These are phyloP conservation scores for Poecilia wingei DNA, from an alignment of 2,797 vertebrate species.

Conservation along the genomic window DNA sequence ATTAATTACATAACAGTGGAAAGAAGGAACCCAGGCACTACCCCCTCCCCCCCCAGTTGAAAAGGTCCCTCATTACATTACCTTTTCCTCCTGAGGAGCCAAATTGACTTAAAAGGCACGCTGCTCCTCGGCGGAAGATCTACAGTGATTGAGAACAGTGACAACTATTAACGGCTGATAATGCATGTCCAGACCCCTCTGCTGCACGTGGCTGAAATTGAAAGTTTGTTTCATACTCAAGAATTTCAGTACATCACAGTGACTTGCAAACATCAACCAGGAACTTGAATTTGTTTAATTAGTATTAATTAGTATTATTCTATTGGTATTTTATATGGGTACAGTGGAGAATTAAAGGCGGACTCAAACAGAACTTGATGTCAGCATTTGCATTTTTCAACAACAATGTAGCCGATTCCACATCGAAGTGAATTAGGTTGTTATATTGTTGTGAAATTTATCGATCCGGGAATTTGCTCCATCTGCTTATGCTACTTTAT, in stretches of 20 bases:
- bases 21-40: constrained; percentile 38
- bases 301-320: background rate
- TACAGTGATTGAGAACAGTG: constrained; percentile 64
- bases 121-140: constrained; percentile 40
- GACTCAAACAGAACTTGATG: background rate
- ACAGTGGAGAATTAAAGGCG: background rate
- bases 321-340: background rate
- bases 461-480: background rate
- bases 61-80: constrained; percentile 78
- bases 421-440: no score
- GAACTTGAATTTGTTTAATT: background rate
- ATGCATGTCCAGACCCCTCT: background rate
- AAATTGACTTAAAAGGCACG: constrained; percentile 68
- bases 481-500: background rate
- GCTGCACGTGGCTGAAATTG: constrained; percentile 9
- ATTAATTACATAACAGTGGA: constrained; percentile 78
- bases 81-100: constrained; percentile 65
- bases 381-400: no score
- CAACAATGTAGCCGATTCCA: no score
- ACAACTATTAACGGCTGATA: constrained; percentile 56
- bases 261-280: background rate
- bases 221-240: background rate
- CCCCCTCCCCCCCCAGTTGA: constrained; percentile 41
- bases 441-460: no score
- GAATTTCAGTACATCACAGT: constrained; percentile 17